Evolutionary conservation across 2,888 invertebrate species (phyloP).

Genomic region (Dione juno): DNA sequence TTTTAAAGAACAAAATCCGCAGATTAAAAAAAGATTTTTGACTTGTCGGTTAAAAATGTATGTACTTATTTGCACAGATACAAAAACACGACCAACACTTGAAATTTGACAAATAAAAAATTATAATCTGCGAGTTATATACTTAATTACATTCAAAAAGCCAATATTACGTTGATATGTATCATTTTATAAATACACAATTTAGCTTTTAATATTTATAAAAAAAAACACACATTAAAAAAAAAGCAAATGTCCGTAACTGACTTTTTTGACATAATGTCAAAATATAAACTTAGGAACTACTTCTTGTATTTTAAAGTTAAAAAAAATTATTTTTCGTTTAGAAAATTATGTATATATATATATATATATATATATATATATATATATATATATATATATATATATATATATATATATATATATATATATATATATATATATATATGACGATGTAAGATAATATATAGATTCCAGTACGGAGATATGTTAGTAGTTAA

Average conservation of each 20-base stretch:
- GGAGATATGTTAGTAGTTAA: neutral
- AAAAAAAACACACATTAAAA: neutral
- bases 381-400: too few species aligned
- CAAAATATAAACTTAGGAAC: constrained; percentile 18
- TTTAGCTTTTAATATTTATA: neutral
- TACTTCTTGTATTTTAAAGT: neutral
- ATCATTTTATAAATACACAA: constrained; percentile 6
- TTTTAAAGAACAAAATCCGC: neutral
- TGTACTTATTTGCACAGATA: too few species aligned
- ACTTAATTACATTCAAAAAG: neutral
- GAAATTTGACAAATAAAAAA: too few species aligned
- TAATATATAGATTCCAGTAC: too few species aligned
- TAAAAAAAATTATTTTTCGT: neutral
- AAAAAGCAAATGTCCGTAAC: neutral
- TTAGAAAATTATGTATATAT: neutral
- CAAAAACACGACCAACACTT: too few species aligned
- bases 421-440: too few species aligned
- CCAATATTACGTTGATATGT: constrained; percentile 9
- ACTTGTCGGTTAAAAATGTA: too few species aligned
- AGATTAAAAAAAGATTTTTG: neutral
- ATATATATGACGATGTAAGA: too few species aligned
- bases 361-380: too few species aligned
- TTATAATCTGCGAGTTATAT: neutral
- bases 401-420: too few species aligned
- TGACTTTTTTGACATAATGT: neutral